These are phyloP conservation scores for Chondrilla cf. caribensis DNA, from an alignment of 37 sponge, comb jelly and placozoan genomes.

Conservation along the genomic window DNA sequence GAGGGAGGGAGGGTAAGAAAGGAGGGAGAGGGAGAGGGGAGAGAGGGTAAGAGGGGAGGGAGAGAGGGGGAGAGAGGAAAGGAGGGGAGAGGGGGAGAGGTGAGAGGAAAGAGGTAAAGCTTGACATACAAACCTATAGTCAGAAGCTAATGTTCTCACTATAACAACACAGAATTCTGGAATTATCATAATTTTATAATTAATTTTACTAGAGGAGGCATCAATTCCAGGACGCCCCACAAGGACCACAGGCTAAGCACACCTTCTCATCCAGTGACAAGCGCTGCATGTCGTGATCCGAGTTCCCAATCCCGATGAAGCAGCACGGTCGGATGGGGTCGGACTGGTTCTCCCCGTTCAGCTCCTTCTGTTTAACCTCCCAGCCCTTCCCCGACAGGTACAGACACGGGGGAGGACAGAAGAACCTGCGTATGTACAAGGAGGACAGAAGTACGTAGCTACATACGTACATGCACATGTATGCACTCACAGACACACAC, in stretches of 20 bases:
- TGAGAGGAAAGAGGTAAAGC: no score
- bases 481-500: background rate
- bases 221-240: background rate
- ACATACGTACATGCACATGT: background rate
- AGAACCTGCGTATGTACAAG: slow-evolving; percentile 61
- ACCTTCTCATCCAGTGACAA: slow-evolving; percentile 84
- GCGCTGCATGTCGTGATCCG: slow-evolving; percentile 86
- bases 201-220: background rate
- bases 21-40: background rate
- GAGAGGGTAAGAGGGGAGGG: background rate
- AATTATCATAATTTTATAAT: no score
- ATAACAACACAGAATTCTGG: background rate
- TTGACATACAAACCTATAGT: no score
- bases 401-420: slow-evolving; percentile 94
- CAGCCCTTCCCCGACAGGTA: slow-evolving; percentile 83
- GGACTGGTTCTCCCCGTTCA: slow-evolving; percentile 34
- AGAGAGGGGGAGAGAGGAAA: no score
- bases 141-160: no score
- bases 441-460: background rate
- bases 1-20: no score
- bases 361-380: slow-evolving; percentile 59
- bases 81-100: no score
- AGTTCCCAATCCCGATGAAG: slow-evolving; percentile 83
- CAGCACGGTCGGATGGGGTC: slow-evolving; percentile 44
- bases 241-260: background rate